phyloP scores from a whole-genome alignment of 2,888 invertebrate species.

The Chrysolina haemoptera region DNA sequence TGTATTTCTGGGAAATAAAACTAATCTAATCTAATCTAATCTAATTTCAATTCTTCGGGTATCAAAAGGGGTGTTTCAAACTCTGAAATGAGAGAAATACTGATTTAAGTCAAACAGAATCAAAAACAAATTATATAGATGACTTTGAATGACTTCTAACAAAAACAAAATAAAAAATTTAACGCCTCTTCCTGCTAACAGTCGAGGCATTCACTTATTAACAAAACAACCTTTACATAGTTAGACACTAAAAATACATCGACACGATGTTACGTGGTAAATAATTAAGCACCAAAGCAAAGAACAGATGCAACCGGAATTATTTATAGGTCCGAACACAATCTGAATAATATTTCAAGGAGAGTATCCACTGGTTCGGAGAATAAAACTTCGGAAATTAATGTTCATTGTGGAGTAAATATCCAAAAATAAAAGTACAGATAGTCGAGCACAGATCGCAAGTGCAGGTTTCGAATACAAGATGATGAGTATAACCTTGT shows the following conservation, averaged over 20 bases:
- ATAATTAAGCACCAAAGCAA: constrained; percentile 45
- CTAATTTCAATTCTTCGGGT: too few relatives aligned
- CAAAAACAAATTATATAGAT: too few relatives aligned
- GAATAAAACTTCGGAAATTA: constrained; percentile 36
- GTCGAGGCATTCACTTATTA: constrained; percentile 33
- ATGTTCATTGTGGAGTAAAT: constrained; percentile 27
- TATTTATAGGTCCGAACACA: constrained; percentile 47
- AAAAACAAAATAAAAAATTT: constrained; percentile 5
- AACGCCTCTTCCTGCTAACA: constrained; percentile 24
- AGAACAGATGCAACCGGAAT: constrained; percentile 48
- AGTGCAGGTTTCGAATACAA: not conserved
- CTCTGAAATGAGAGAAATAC: too few relatives aligned
- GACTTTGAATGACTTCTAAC: not conserved
- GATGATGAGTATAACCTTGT: too few relatives aligned
- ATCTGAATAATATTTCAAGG: constrained; percentile 43
- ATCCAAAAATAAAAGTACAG: constrained; percentile 4
- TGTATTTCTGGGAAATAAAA: too few relatives aligned
- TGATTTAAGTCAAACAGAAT: too few relatives aligned
- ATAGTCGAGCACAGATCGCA: not conserved
- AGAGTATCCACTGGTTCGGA: constrained; percentile 39
- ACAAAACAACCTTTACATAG: constrained; percentile 43
- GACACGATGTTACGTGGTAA: constrained; percentile 45
- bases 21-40: too few relatives aligned
- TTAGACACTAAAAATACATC: constrained; percentile 47
- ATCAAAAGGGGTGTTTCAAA: too few relatives aligned